Percentiles rank a stretch among this genome's conserved stretches.
These are phyloP conservation scores for Himalopsyche phryganea DNA, from an alignment of 1,140 invertebrate genomes.

Conservation along the genomic window DNA sequence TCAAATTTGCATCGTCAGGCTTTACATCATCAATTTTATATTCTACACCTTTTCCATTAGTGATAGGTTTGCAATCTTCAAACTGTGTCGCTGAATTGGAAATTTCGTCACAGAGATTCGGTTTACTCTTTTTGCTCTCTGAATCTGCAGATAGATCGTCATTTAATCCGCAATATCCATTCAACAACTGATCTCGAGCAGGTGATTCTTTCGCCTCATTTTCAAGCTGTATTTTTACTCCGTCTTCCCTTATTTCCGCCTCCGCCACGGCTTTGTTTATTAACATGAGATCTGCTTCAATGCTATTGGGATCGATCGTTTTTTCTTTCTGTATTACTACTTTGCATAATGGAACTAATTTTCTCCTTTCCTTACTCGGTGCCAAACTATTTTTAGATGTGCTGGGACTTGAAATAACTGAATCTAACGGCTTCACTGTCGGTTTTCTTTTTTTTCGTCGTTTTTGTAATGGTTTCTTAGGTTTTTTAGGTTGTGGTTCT, in stretches of 20 bases:
- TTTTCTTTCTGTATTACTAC: conserved; percentile 4
- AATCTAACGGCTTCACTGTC: not conserved
- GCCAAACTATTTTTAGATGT: not conserved
- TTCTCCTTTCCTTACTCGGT: conserved; percentile 2
- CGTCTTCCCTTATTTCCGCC: not conserved
- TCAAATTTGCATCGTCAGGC: not conserved
- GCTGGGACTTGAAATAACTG: not conserved
- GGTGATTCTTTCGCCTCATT: too few species aligned
- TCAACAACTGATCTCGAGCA: too few species aligned
- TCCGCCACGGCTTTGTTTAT: not conserved
- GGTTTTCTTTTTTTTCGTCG: conserved; percentile 19
- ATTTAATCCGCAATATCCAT: too few species aligned
- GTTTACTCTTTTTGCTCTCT: too few species aligned
- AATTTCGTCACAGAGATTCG: too few species aligned
- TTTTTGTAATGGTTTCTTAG: conserved; percentile 14
- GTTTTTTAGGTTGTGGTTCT: conserved; percentile 26
- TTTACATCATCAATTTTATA: not conserved
- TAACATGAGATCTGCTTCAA: not conserved
- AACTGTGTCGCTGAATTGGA: too few species aligned
- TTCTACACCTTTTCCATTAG: too few species aligned
- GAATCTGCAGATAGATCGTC: too few species aligned
- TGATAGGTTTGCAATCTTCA: too few species aligned
- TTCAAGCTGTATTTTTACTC: too few species aligned
- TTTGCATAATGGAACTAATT: not conserved
- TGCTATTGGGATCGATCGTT: not conserved